Evolutionary conservation across 2,113 vertebrate species (phyloP), one percentile per base, ranked within the genome.

Genomic region (Aspidoscelis tigris): DNA sequence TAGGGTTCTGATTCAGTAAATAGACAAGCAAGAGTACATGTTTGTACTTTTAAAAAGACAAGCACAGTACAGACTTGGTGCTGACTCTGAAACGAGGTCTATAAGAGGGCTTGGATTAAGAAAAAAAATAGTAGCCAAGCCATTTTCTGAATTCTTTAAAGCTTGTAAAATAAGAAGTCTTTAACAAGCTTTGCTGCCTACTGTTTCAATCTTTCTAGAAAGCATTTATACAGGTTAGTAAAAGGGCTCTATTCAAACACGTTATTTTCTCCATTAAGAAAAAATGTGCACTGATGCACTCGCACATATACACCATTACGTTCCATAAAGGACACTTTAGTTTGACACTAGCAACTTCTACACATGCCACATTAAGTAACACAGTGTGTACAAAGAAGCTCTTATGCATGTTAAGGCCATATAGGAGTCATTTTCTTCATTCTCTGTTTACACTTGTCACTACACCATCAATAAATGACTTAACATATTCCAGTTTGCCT

Each of bases 11-110:
- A 92, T 93, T 95, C 92, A 92, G 88, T 93, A 89, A 94, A 91
- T 85, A 94, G 86, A 92, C 94, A 50, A 90, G 90, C 91, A 95
- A 93, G 82, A 93, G 70, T 76, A 77, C 76, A 92, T 84, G 91
- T 85, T 95, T 91, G 88, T 84, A 91, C 94, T 94, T 95, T 95
- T 26, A 50, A 93, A 78, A 94, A 85, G 92, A 94, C 92, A 95
- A 93, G 88, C 91, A 93, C 71, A 89, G 87, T 86, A 94, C 69
- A 93, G 92, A 93, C 86, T 82, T 93, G 86, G 89, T 84, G 77
- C 86, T 93, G 93, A 88, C 92, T 91, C 88, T 69, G 43, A 82
- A 84, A 69, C 16, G 3, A 70, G 89, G 84, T 86, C 91, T 95
- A 78, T 89, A 88, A 91, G 91, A 90, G 87, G 90, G 20, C 91